phyloP scores from a whole-genome alignment of 2,113 vertebrate species.

The Etheostoma spectabile region DNA sequence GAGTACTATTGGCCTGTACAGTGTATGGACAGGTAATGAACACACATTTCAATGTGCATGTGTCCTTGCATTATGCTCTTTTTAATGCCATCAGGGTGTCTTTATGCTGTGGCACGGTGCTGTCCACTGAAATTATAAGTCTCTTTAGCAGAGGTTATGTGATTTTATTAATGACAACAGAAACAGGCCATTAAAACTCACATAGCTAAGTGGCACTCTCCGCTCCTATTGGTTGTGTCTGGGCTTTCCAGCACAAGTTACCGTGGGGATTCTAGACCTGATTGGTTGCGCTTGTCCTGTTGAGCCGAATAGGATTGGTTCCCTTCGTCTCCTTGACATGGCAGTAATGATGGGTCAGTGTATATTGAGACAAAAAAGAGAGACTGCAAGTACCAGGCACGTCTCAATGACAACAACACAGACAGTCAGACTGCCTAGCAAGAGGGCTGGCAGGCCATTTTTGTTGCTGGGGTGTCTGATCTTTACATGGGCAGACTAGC shows the following conservation, averaged over 20 bases:
- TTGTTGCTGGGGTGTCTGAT: conserved; percentile 51
- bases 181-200: conserved; percentile 77
- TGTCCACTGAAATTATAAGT: conserved; percentile 53
- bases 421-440: conserved; percentile 61
- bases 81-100: conserved; percentile 34
- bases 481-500: conserved; percentile 45
- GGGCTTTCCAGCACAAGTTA: conserved; percentile 73
- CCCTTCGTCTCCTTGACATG: conserved; percentile 80
- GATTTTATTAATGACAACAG: conserved; percentile 79
- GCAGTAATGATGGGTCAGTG: conserved; percentile 78
- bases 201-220: conserved; percentile 63
- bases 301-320: conserved; percentile 74
- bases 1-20: conserved; percentile 23
- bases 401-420: conserved; percentile 79
- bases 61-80: conserved; percentile 50
- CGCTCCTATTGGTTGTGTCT: conserved; percentile 66
- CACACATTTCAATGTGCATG: conserved; percentile 25
- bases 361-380: conserved; percentile 73
- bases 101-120: conserved; percentile 30
- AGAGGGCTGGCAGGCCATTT: conserved; percentile 37
- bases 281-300: conserved; percentile 66
- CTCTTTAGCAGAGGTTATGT: conserved; percentile 64
- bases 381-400: conserved; percentile 66
- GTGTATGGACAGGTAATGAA: conserved; percentile 36
- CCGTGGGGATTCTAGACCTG: conserved; percentile 73